phyloP scores from a whole-genome alignment of 2,888 invertebrate genomes.

The Eurytoma adleriae region DNA sequence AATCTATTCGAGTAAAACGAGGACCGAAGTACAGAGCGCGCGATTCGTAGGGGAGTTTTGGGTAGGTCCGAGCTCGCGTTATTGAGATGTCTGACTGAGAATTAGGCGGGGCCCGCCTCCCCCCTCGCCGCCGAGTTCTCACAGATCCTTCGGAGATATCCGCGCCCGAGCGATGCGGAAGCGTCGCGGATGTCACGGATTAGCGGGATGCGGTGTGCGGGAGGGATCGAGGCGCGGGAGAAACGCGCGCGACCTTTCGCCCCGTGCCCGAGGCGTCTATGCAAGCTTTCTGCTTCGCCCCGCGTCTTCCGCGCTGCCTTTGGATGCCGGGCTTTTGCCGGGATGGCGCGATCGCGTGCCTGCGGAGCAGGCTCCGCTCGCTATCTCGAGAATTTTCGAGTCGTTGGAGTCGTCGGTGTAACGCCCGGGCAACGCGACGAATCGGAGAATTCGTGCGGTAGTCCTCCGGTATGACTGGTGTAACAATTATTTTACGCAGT shows the following conservation, averaged over 20 bases:
- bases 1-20: too few species aligned
- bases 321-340: background rate
- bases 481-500: too few species aligned
- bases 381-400: too few species aligned
- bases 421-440: too few species aligned
- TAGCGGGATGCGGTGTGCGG: constrained; percentile 20
- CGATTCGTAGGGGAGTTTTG: background rate
- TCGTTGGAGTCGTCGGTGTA: too few species aligned
- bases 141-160: constrained; percentile 10
- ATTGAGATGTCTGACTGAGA: constrained; percentile 71
- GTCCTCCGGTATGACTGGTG: too few species aligned
- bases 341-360: background rate
- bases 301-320: background rate
- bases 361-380: too few species aligned
- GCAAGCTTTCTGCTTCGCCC: background rate
- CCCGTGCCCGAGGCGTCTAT: too few species aligned
- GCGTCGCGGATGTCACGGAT: constrained; percentile 59
- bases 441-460: too few species aligned
- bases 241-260: constrained; percentile 17
- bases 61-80: constrained; percentile 56
- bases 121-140: constrained; percentile 35
- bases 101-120: constrained; percentile 63
- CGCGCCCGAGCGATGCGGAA: constrained; percentile 50
- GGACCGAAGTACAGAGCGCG: too few species aligned
- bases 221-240: background rate